Conservation (phyloP, 2,113 vertebrate species). For the Emydura subglobosa region DNA sequence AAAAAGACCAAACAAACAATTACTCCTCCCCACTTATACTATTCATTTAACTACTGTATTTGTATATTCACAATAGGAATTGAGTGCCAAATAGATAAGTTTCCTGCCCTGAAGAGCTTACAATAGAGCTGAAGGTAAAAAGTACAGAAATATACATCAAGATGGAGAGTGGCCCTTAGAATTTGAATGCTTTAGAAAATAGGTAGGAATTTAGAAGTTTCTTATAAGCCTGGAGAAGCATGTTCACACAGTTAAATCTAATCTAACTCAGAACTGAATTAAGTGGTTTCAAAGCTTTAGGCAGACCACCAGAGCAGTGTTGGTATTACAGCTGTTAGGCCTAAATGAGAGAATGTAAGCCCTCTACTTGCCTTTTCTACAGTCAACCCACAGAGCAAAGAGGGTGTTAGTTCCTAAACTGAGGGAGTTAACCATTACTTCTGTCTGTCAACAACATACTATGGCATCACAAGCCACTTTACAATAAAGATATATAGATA, state of each 20-base stretch:
- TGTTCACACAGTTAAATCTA: neutral
- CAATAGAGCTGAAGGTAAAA: fast-evolving
- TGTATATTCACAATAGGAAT: neutral
- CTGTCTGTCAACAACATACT: neutral
- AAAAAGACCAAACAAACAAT: neutral
- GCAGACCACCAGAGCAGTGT: neutral
- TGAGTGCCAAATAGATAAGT: neutral
- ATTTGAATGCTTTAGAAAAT: neutral
- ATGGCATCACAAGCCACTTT: neutral
- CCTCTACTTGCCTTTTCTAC: neutral
- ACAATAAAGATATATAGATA: conserved; percentile 22
- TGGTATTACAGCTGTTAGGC: neutral
- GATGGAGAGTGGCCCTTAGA: neutral
- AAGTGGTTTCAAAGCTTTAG: neutral
- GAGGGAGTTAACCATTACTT: neutral
- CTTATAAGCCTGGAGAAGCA: neutral
- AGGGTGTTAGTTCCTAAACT: neutral
- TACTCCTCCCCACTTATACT: neutral
- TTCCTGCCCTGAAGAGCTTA: neutral
- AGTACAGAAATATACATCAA: neutral
- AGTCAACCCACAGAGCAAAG: neutral
- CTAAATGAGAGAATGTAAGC: neutral
- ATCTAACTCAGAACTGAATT: neutral
- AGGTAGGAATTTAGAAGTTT: neutral
- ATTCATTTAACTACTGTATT: neutral